A percentile compares a stretch with the other conserved stretches of the same genome.
Evolutionary conservation across 2,888 invertebrate genomes (phyloP).

Genomic region (Acanthosepion esculentum): DNA sequence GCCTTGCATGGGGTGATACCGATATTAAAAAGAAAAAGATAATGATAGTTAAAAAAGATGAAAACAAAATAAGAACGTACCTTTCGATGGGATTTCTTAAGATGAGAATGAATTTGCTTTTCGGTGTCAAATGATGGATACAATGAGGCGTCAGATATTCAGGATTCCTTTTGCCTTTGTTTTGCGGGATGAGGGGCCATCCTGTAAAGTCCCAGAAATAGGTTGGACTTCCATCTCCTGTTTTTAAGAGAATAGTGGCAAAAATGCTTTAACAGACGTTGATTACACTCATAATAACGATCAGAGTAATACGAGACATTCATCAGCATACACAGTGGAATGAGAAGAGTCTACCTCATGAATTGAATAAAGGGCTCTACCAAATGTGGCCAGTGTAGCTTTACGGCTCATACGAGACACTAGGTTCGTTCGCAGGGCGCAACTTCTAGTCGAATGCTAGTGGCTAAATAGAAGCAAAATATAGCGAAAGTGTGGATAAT

Average conservation of each 20-base stretch:
- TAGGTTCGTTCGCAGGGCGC: too few relatives aligned
- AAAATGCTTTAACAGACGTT: too few relatives aligned
- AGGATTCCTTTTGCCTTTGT: conserved; percentile 51
- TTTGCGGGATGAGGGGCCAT: conserved; percentile 65
- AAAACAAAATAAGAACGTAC: background rate
- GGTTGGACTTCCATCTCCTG: conserved; percentile 68
- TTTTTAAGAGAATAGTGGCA: background rate
- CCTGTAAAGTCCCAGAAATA: conserved; percentile 69
- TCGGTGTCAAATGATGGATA: conserved; percentile 40
- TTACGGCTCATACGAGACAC: too few relatives aligned
- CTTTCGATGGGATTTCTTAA: conserved; percentile 36
- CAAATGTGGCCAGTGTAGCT: too few relatives aligned
- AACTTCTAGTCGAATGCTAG: too few relatives aligned
- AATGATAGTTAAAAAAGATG: background rate
- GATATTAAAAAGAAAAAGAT: background rate
- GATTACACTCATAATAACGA: background rate
- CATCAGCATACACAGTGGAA: too few relatives aligned
- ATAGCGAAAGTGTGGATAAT: too few relatives aligned
- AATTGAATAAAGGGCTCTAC: too few relatives aligned
- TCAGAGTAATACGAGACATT: background rate
- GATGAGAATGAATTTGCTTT: conserved; percentile 35
- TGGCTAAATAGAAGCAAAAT: too few relatives aligned
- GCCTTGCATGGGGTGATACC: too few relatives aligned
- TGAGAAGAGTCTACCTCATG: too few relatives aligned
- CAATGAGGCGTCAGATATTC: background rate